Evolutionary conservation across 2,888 invertebrate genomes (phyloP).

Genomic region (Magallana nippona): DNA sequence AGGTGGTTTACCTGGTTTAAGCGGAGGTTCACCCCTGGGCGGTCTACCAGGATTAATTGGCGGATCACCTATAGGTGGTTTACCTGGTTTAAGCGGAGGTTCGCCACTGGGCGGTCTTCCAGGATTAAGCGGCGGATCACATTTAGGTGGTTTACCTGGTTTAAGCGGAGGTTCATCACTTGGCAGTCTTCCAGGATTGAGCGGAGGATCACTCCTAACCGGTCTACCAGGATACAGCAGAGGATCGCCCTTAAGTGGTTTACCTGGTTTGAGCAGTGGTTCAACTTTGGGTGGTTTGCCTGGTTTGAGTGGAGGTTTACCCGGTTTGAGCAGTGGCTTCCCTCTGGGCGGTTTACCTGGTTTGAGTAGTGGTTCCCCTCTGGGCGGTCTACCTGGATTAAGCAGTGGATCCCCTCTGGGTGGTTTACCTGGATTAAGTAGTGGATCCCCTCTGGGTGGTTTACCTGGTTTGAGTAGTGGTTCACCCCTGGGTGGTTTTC

Average conservation of each 20-base stretch:
- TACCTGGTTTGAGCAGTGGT: not conserved
- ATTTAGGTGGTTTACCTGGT: not conserved
- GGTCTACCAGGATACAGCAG: not conserved
- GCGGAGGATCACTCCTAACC: not conserved
- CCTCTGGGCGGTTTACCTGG: not conserved
- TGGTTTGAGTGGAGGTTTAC: not conserved
- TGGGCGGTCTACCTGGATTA: not conserved
- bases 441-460: not conserved
- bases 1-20: not conserved
- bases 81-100: not conserved
- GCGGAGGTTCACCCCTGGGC: not conserved
- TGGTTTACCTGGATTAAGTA: not conserved
- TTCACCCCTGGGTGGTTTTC: not conserved
- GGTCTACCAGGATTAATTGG: not conserved
- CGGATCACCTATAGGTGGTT: not conserved
- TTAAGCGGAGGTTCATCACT: not conserved
- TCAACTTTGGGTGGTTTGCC: not conserved
- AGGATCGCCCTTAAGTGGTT: not conserved
- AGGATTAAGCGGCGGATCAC: not conserved
- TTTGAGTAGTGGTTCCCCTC: not conserved
- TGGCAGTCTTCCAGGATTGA: not conserved
- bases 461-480: not conserved
- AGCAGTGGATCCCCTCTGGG: not conserved
- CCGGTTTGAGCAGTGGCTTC: not conserved
- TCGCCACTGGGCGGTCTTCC: not conserved